phyloP scores from a whole-genome alignment of 2,113 vertebrate genomes.

The Tachycineta bicolor region DNA sequence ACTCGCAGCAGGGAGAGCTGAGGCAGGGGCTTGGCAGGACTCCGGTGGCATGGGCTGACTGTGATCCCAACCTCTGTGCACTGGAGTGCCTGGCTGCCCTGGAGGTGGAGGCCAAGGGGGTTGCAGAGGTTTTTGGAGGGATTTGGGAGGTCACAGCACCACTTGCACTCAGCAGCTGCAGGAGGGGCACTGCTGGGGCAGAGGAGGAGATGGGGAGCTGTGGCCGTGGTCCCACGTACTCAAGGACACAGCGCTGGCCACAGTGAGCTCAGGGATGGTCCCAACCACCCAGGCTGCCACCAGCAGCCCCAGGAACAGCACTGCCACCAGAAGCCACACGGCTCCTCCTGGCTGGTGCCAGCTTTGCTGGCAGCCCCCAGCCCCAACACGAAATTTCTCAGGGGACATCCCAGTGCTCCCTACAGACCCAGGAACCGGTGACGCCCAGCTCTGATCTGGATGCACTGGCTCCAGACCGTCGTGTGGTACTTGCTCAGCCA shows the following conservation, averaged over 20 bases:
- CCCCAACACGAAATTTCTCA: neutral
- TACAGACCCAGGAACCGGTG: neutral
- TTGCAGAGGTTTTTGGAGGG: neutral
- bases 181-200: neutral
- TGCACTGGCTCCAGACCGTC: neutral
- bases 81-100: neutral
- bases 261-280: neutral
- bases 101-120: neutral
- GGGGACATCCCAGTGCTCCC: neutral
- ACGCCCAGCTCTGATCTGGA: neutral
- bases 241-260: neutral
- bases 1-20: neutral
- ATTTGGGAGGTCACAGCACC: neutral
- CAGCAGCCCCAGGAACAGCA: neutral
- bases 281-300: neutral
- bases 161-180: neutral
- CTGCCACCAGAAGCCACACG: neutral
- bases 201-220: neutral
- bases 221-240: too few relatives aligned
- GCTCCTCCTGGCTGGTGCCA: neutral
- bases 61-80: neutral
- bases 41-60: accelerated
- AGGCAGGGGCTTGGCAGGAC: neutral
- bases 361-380: neutral
- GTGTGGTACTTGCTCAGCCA: neutral